phyloP scores from a whole-genome alignment of 2,797 vertebrate genomes.

The Apodemus agrarius region DNA sequence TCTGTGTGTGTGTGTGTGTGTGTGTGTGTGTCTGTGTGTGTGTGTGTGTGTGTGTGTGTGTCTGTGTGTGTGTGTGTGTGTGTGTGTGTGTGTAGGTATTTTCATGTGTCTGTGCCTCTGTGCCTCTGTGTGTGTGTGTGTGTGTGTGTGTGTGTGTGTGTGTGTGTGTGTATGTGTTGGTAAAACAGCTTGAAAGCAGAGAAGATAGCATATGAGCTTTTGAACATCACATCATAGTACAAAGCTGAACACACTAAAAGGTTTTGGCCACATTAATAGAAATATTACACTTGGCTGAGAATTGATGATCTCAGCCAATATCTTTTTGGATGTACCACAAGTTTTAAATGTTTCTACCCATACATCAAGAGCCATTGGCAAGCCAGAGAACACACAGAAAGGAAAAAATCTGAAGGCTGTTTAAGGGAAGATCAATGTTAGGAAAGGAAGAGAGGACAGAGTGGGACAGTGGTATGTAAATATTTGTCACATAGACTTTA shows the following conservation, averaged over 20 bases:
- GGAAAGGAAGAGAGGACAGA: neutral
- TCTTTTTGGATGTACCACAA: neutral
- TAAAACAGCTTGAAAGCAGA: neutral
- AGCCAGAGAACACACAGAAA: neutral
- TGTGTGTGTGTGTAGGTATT: neutral
- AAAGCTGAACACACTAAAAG: neutral
- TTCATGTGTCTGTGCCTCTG: no score
- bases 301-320: neutral
- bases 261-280: slow-evolving; percentile 21
- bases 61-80: neutral
- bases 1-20: neutral
- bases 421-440: neutral
- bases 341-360: slow-evolving; percentile 23
- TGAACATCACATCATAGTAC: neutral
- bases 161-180: neutral
- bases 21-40: neutral
- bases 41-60: neutral
- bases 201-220: neutral
- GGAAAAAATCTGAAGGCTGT: neutral
- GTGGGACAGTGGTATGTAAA: neutral
- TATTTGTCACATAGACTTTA: neutral
- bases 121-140: neutral
- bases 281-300: slow-evolving; percentile 7
- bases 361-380: neutral
- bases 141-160: neutral